Evolutionary conservation across 2,113 vertebrate species (phyloP).

Genomic region (Ictalurus furcatus): DNA sequence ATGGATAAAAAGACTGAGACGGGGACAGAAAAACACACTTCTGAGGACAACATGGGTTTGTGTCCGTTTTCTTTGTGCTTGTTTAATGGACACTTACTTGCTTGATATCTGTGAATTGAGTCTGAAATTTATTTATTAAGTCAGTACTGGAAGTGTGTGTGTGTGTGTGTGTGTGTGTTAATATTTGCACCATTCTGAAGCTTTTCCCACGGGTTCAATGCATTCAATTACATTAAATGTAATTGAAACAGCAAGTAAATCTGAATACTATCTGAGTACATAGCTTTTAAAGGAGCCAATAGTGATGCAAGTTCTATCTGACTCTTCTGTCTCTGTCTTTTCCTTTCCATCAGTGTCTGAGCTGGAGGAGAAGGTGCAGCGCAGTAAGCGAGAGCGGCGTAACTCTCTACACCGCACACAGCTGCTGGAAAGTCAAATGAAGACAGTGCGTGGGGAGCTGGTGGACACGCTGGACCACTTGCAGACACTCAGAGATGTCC

Average conservation of each 20-base stretch:
- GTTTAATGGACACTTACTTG: neutral
- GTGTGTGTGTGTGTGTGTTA: neutral
- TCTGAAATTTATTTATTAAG: neutral
- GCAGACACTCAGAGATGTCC: slow-evolving; percentile 79
- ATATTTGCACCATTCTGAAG: neutral
- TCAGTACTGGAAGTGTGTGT: neutral
- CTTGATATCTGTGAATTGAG: neutral
- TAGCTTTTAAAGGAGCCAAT: neutral
- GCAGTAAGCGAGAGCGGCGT: slow-evolving; percentile 76
- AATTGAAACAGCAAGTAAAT: neutral
- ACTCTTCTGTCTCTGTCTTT: neutral
- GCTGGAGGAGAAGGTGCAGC: slow-evolving; percentile 85
- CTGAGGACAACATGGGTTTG: slow-evolving; percentile 70
- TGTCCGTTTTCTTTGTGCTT: slow-evolving; percentile 27
- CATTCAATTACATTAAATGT: neutral
- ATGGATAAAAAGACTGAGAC: slow-evolving; percentile 80
- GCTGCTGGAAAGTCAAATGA: slow-evolving; percentile 84
- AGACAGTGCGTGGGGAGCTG: slow-evolving; percentile 81
- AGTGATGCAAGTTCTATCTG: neutral
- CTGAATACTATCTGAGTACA: neutral
- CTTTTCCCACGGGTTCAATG: neutral
- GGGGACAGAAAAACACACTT: slow-evolving; percentile 61
- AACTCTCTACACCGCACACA: slow-evolving; percentile 82
- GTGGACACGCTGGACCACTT: slow-evolving; percentile 79
- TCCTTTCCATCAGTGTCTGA: slow-evolving; percentile 72